Evolutionary conservation across 2,113 vertebrate genomes (phyloP), one percentile per base, ranked within the genome.

Genomic region (Sorex fumeus): DNA sequence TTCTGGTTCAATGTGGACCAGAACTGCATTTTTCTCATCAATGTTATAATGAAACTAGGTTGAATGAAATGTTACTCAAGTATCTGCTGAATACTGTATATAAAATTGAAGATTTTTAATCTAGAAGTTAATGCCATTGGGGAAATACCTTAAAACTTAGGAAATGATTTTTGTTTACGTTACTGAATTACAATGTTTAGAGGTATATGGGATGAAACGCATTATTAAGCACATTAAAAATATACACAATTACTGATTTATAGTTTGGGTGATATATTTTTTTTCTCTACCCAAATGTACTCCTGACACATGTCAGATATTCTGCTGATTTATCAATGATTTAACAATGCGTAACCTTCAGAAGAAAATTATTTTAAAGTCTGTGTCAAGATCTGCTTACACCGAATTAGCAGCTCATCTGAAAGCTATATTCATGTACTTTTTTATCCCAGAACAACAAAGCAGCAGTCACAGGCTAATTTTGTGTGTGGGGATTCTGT

Each of bases 81-180:
- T 15, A 36, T 21, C 19, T 71, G 32, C 34, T 71, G 19, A 10
- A 8, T 19, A 36, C 34, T 93, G 88, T 93, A 53, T 19, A 53
- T 12, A 53, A 77, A 90, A 78, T 70, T 78, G 96, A 96, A 76
- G 28, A 79, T 90, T 93, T 79, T 94, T 40, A 21, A 21, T 75
- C 32, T 88, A 78, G 15, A 53, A 93, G 21, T 0, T 0, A 96
- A 40, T 75, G 32, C 88, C 32, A 70, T 53, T 95, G 21, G 64
- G 93, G 90, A 80, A 95, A 12, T 15, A 89, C 57, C 0, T 87
- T 43, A 87, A 28, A 74, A 92, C 16, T 53, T 81, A 45, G 87
- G 79, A 45, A 75, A 86, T 95, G 88, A 60, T 75, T 96, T 90
- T 91, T 70, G 50, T 96, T 96, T 87, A 66, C 79, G 45, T 13